Evolutionary conservation across 2,113 vertebrate species (phyloP), one percentile per base, ranked within the genome.

Genomic region (Apaloderma vittatum): DNA sequence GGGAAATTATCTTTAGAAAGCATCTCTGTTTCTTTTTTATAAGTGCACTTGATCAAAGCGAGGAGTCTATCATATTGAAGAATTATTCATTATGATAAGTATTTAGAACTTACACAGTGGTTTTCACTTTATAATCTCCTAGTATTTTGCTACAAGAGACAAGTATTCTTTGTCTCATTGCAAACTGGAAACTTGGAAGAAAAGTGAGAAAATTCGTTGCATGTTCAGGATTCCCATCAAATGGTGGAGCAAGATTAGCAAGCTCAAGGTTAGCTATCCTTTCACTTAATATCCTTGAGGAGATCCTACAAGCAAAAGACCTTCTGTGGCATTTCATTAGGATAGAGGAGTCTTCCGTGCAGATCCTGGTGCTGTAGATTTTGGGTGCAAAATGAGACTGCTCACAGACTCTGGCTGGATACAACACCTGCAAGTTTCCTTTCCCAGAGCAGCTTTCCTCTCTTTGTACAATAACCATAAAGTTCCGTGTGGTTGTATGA

Each of bases 21-120:
- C 11, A 10, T 76, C 3, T 52, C 46, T 48, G 66, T 84, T 45
- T 76, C 67, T 45, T 55, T 51, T 48, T 71, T 84, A 37, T 70
- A 90, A 91, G 45, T 75, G 57, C 17, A 16, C 73, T 90, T 82
- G 93, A 79, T 90, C 79, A 36, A 87, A 91, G 66, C 45, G 34
- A 95, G 81, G 30, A 72, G 24, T 90, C 77, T 93, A 23, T 89
- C 68, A 68, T 87, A 87, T 82, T 49, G 62, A 49, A 82, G 74
- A 90, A 82, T 82, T 96, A 93, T 93, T 94, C 93, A 94, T 91
- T 91, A 61, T 29, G 32, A 22, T 58, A 93, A 72, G 48, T 74
- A 78, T 57, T 89, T 94, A 55, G 57, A 92, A 85, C 43, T 80
- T 70, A 40, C 6, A 34, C 20, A 26, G 13, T 37, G 30, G 22